Conservation (phyloP, 1,140 invertebrate genomes). For the Zaprionus africanus region DNA sequence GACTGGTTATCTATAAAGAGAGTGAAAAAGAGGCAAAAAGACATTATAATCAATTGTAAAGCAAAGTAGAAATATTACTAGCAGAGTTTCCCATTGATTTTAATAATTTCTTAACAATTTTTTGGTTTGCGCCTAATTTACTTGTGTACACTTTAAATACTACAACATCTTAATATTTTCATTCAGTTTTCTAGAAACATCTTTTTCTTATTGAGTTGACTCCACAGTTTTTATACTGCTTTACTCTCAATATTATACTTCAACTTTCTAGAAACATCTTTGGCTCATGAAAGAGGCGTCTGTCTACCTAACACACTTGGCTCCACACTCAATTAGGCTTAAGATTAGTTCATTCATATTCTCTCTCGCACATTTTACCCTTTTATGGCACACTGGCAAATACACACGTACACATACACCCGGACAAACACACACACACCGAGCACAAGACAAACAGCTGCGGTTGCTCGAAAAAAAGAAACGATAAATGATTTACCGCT, state of each 20-base stretch:
- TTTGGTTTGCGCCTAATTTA: too few relatives aligned
- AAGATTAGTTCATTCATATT: slow-evolving; percentile 29
- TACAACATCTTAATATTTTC: too few relatives aligned
- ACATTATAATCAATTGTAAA: neutral
- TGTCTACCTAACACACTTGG: neutral
- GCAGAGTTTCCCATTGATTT: too few relatives aligned
- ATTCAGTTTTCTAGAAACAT: too few relatives aligned
- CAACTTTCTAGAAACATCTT: slow-evolving; percentile 23
- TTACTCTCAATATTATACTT: neutral
- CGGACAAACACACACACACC: neutral
- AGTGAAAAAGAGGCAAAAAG: slow-evolving; percentile 14
- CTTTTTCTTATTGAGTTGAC: too few relatives aligned
- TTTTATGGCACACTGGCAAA: slow-evolving; percentile 10
- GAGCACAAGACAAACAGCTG: slow-evolving; percentile 6
- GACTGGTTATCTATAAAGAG: slow-evolving; percentile 74
- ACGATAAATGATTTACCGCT: slow-evolving; percentile 20
- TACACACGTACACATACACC: neutral
- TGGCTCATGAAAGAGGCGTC: neutral
- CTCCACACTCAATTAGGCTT: slow-evolving; percentile 23
- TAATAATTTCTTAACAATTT: too few relatives aligned
- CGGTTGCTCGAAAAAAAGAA: slow-evolving; percentile 23
- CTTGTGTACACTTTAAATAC: too few relatives aligned
- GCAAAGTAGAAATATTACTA: too few relatives aligned
- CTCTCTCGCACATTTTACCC: slow-evolving; percentile 20
- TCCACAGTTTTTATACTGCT: too few relatives aligned